Evolutionary conservation across 2,888 invertebrate genomes (phyloP), one percentile per base, ranked within the genome.

Genomic region (Neelides folsomi): DNA sequence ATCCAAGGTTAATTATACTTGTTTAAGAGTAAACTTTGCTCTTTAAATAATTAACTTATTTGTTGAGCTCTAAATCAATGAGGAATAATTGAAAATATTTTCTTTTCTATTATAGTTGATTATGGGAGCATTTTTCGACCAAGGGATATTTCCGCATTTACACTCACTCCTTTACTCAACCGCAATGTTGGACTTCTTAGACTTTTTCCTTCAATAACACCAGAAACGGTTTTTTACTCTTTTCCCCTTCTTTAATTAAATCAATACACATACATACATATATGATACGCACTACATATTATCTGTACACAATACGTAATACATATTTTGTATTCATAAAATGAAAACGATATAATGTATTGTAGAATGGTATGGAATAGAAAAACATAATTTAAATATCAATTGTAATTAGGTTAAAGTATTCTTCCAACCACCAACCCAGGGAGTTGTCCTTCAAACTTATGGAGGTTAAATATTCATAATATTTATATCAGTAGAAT

Each of bases 141-240:
- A 1, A 74, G 76, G 48, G 73, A 71, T 1, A 72, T 81, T 47
- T 76, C 78, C 47, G 80, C 78, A 63, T 87, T 87, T 65, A 68
- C 72, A 8, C 81, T 90, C 0, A 82, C 86, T 65, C 76, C 80
- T 1, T 75, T 76, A 12, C 75, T 94, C 68, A 86, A 83, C 65
- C 77, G 81, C 57, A 84, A 93, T 68, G 93, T 95, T 2, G 87
- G 86, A 0, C 70, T 94, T 18, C 69, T 95, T 41, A 77, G 89
- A 12, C 77, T 95, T 64, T 95, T 93, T 68, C 95, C 95, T 0
- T 88, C 90, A 59, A 90, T 97, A 66, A 86, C 87, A 9, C 74
- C 78, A 1, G 79, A 82, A 39, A 83, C 88, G 52, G 78, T 78
- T 62, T 67, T 68, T 43, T n/a, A n/a, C n/a, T n/a, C n/a, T n/a